Base-by-base conservation (phyloP, 2,797 vertebrate species). In the Australoheros facetus region DNA sequence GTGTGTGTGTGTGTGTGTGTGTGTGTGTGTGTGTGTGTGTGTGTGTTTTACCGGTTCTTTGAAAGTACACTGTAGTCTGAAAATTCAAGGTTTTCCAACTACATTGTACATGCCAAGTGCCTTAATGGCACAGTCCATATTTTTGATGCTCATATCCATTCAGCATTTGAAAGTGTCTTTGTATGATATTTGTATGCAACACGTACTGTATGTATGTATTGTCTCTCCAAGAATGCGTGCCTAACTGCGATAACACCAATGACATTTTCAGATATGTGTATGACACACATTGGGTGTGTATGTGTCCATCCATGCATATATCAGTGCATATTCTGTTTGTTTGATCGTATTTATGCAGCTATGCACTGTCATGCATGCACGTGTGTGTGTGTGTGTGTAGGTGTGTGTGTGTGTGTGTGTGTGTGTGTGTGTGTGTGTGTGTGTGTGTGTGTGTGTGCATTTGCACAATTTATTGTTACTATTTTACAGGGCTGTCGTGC, bases 111-210 rank as follows among this genome's bases (percentile, higher is more conserved):
- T 13, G 45, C 55, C 54, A 2, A 62, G 11, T 30, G 71, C 57
- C 32, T 62, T 28, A 56, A 23, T 53, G 32, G 3, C 16, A 42
- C 5, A 28, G 28, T 42, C 1, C 23, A 16, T 69, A 51, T 73
- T 73, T 81, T 69, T 70, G 42, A 78, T 75, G 53, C n/a, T 77
- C 32, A 32, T 45, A n/a, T 32, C 55, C 34, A 37, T 7, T 48
- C 12, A 16, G 11, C 30, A 53, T 62, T 62, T 56, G 42, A 5
- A 82, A 6, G 3, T 8, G 39, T 12, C 42, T 30, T 74, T 42
- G 73, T 21, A 53, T 78, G 42, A 51, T 13, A 75, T 83, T 78
- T 77, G 51, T 45, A 59, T 84, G 70, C 54, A 71, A 70, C 69
- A 56, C 19, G 19, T 39, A 19, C 30, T 79, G 32, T 19, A 54